phyloP scores from a whole-genome alignment of 2,113 vertebrate species.

The Anoplopoma fimbria region DNA sequence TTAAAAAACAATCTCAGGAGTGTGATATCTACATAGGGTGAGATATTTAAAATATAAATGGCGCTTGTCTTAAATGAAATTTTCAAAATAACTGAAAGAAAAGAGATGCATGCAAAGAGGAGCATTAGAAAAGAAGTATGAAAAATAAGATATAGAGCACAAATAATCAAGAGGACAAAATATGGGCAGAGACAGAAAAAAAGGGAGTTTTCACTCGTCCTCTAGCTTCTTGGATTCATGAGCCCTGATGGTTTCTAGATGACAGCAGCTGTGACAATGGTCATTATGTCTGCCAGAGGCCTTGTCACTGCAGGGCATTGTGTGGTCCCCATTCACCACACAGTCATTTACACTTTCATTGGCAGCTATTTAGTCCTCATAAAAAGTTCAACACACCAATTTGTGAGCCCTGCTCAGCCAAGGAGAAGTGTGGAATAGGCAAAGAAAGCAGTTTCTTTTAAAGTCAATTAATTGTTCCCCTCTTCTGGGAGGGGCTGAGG shows the following conservation, averaged over 20 bases:
- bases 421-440: conserved; percentile 77
- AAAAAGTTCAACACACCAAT: conserved; percentile 86
- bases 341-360: conserved; percentile 86
- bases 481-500: conserved; percentile 64
- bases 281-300: conserved; percentile 80
- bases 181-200: background rate
- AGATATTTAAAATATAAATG: background rate
- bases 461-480: conserved; percentile 85
- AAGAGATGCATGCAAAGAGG: background rate
- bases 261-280: conserved; percentile 77
- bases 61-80: background rate
- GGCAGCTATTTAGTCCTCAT: conserved; percentile 84
- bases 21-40: background rate
- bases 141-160: background rate
- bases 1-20: background rate
- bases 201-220: background rate
- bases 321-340: conserved; percentile 75
- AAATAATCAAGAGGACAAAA: background rate
- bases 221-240: conserved; percentile 52
- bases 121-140: background rate
- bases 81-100: background rate
- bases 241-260: conserved; percentile 68
- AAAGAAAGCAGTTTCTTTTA: conserved; percentile 81
- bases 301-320: conserved; percentile 75
- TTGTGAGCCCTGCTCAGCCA: conserved; percentile 85